Conservation (phyloP, 2,888 invertebrate genomes). For the Luperina testacea region DNA sequence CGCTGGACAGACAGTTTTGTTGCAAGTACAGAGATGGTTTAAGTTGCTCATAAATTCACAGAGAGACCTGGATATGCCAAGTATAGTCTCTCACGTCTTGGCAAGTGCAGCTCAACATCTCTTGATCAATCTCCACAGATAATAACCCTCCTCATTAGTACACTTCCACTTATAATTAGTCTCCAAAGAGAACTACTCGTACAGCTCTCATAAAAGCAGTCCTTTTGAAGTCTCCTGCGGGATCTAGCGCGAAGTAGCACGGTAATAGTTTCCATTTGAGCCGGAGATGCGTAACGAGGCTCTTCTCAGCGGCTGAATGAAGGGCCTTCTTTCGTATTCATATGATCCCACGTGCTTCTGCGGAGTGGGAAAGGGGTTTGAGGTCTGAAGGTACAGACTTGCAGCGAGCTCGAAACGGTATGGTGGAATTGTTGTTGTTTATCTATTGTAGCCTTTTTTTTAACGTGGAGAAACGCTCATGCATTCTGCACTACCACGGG, state of each 20-base stretch:
- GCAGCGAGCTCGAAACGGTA: constrained; percentile 38
- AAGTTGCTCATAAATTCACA: background rate
- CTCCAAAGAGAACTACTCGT: constrained; percentile 23
- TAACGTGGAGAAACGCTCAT: too few species aligned
- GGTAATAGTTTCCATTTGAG: constrained; percentile 82
- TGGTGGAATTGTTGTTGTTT: too few species aligned
- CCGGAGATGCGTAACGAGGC: constrained; percentile 80
- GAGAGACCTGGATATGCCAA: background rate
- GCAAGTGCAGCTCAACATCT: background rate
- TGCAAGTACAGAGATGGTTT: background rate
- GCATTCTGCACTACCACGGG: too few species aligned
- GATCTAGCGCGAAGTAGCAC: constrained; percentile 47
- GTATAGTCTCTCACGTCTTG: background rate
- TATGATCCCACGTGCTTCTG: constrained; percentile 75
- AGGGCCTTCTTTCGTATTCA: constrained; percentile 85
- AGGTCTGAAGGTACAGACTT: constrained; percentile 49
- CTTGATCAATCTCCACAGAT: background rate
- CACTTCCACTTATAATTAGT: constrained; percentile 31
- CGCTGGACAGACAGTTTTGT: background rate
- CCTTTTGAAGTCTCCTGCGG: constrained; percentile 56
- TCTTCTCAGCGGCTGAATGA: constrained; percentile 82
- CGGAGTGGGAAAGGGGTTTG: constrained; percentile 39
- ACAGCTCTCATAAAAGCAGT: constrained; percentile 38
- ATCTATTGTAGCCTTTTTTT: too few species aligned
- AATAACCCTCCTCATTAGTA: constrained; percentile 23